Conservation (phyloP, 2,113 vertebrate species). For the Amphiprion percula region DNA sequence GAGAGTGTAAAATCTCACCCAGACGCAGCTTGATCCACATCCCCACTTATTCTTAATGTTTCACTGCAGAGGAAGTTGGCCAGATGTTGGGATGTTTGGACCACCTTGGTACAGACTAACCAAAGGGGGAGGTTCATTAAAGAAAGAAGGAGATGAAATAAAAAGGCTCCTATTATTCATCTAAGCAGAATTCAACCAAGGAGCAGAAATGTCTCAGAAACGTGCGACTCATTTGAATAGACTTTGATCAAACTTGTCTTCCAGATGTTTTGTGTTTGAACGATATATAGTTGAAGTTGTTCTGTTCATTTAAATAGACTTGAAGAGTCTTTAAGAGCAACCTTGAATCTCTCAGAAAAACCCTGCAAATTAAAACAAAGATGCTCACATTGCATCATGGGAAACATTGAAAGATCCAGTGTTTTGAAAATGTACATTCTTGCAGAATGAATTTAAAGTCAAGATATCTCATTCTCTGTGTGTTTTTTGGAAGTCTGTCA, state of each 20-base stretch:
- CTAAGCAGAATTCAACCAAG: conserved; percentile 1
- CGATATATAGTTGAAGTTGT: neutral
- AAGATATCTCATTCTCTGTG: too few species aligned
- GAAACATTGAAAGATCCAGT: too few species aligned
- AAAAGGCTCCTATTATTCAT: conserved; percentile 16
- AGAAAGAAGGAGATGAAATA: conserved; percentile 14
- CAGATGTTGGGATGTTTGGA: conserved; percentile 42
- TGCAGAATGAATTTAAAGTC: too few species aligned
- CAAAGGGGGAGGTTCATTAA: conserved; percentile 43
- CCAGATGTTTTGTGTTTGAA: neutral
- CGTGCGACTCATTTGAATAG: neutral
- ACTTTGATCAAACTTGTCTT: neutral
- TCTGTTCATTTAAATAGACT: neutral
- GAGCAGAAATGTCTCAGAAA: neutral
- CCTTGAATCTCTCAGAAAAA: neutral
- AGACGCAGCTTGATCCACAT: conserved; percentile 5
- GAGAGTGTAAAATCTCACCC: neutral
- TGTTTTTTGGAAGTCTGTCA: neutral
- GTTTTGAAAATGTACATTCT: too few species aligned
- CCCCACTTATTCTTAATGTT: neutral
- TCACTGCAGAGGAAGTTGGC: conserved; percentile 16
- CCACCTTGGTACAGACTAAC: conserved; percentile 17
- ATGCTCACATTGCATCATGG: too few species aligned
- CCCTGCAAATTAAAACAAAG: neutral
- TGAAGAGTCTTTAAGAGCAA: neutral